These are phyloP conservation scores for Diplodus puntazzo DNA, from an alignment of 2,797 vertebrate species.

Conservation along the genomic window DNA sequence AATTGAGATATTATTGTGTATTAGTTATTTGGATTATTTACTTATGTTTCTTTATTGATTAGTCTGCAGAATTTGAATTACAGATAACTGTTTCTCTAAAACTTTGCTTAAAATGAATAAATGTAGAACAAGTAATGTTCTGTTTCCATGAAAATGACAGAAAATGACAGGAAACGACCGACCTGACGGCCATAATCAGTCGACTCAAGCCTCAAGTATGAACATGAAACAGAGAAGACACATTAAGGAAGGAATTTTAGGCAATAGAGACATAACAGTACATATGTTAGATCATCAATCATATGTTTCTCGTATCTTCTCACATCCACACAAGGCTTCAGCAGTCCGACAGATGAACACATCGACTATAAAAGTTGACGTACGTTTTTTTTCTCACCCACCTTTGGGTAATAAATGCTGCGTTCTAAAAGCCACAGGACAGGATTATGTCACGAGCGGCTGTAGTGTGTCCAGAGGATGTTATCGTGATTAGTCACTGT, in stretches of 20 bases:
- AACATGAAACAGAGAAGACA: background rate
- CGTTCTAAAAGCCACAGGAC: constrained; percentile 51
- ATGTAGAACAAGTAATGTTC: background rate
- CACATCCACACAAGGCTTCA: background rate
- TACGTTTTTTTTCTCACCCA: constrained; percentile 7
- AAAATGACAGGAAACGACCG: background rate
- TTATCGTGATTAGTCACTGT: constrained; percentile 45
- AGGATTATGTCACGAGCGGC: constrained; percentile 39
- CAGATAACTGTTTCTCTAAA: background rate
- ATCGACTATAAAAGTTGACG: constrained; percentile 1
- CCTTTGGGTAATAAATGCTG: constrained; percentile 20
- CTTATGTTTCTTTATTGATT: background rate
- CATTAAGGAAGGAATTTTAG: background rate
- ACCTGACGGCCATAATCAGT: background rate
- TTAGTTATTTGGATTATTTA: background rate
- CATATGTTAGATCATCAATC: no score
- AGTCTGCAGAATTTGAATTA: background rate
- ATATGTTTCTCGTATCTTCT: background rate
- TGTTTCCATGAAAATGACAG: background rate
- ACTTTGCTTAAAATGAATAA: background rate
- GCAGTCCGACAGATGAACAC: background rate
- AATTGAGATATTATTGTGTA: background rate
- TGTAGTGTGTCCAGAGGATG: constrained; percentile 29
- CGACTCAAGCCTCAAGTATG: no score
- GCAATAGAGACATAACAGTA: background rate